Base-by-base conservation (phyloP, 2,113 vertebrate species). In the Chelonoidis abingdonii region DNA sequence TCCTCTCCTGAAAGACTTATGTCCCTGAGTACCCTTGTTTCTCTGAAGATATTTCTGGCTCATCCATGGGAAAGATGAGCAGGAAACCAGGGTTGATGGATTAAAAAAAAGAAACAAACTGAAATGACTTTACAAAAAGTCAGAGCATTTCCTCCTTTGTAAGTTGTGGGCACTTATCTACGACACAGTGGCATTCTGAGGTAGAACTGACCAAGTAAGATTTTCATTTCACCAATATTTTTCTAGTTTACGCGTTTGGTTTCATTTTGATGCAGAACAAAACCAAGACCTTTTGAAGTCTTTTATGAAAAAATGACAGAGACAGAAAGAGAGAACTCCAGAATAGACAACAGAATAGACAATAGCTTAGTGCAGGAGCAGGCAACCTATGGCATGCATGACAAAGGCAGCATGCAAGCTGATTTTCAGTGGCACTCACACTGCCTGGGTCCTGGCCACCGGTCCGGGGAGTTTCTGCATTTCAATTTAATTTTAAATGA, bases 1-100 rank as follows among this genome's bases (percentile, higher is more conserved):
- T 62, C 56, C 78, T 80, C 82, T 69, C 85, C 92, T 78, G 89
- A 93, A 88, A 94, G 88, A 93, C 94, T 92, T 84, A 89, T 94
- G 65, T 89, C 19, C 5, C 59, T 22, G 86, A 65, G 54, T 49
- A 80, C 14, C 82, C 22, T 50, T 69, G 86, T 84, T 83, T 94
- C 87, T 92, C 83, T 84, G 89, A 72, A 91, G 87, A 81, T 6
- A 5, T 0, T 92, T 17, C 59, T 44, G 38, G 38, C 38, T n/a
- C 38, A 44, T 24, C 72, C 38, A 88, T 6, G 44, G 44, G 87
- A 56, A 89, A 94, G 57, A 94, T 87, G 92, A 96, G 94, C 53
- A 92, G 62, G 44, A 88, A 31, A 44, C 90, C 50, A 14, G 5
- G 82, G 54, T 52, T 92, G 84, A 80, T 41, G 2, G 65, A 5